Evolutionary conservation across 2,113 vertebrate species (phyloP).

Genomic region (Phyllostomus hastatus): DNA sequence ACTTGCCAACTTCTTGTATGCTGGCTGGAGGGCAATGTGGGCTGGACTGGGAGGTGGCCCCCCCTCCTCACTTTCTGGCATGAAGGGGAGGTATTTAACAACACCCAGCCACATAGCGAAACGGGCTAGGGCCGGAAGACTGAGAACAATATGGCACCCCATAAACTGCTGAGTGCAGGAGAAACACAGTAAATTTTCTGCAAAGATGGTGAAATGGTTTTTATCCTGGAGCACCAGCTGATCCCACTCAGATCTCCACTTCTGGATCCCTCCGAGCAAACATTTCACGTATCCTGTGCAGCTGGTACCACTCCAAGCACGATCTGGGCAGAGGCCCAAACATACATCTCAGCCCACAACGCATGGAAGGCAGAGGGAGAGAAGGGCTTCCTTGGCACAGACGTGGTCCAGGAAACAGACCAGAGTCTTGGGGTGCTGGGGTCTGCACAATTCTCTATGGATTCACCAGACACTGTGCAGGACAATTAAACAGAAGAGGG

Average conservation of each 20-base stretch:
- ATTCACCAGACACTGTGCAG: neutral
- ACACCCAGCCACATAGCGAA: neutral
- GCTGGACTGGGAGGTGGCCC: neutral
- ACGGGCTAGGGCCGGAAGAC: neutral
- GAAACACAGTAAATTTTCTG: neutral
- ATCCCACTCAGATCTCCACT: conserved; percentile 7
- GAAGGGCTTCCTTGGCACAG: neutral
- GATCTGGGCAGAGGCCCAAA: conserved; percentile 26
- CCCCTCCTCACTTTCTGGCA: neutral
- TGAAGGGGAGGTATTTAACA: neutral
- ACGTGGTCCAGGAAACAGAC: neutral
- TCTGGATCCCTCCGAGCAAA: neutral
- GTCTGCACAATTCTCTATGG: neutral
- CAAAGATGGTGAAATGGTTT: neutral
- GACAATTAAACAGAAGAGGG: neutral
- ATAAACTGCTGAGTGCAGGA: neutral
- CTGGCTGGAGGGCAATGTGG: neutral
- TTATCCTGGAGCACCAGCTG: conserved; percentile 50
- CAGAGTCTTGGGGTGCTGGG: neutral
- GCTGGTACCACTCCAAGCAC: conserved; percentile 45
- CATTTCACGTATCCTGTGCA: conserved; percentile 23
- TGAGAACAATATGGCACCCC: neutral
- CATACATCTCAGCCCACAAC: neutral
- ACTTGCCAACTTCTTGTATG: neutral
- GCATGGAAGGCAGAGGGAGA: neutral